Evolutionary conservation across 2,797 vertebrate genomes (phyloP).

Genomic region (Podarcis siculus): DNA sequence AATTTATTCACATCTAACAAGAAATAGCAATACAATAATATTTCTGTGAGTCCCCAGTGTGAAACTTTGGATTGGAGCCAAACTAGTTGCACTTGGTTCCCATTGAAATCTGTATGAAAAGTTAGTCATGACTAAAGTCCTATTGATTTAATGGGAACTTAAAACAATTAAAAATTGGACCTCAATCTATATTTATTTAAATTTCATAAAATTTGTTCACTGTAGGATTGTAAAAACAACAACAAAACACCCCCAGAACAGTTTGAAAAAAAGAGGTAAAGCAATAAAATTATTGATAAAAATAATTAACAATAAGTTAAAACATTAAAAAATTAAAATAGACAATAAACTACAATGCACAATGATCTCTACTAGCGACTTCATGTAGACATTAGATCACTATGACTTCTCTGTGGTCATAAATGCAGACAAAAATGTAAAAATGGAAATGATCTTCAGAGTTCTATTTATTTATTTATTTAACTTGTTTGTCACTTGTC

Average conservation of each 20-base stretch:
- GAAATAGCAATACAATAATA: neutral
- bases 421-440: neutral
- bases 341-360: too few species aligned
- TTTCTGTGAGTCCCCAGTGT: too few species aligned
- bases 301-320: too few species aligned
- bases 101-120: neutral
- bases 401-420: neutral
- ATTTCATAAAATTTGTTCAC: neutral
- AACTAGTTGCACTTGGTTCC: neutral
- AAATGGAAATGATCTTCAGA: rapidly evolving
- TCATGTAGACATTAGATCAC: neutral
- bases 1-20: neutral
- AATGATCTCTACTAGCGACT: too few species aligned
- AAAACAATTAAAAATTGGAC: neutral
- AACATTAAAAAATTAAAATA: too few species aligned
- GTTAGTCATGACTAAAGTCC: neutral
- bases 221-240: neutral
- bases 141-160: neutral
- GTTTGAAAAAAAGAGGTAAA: neutral
- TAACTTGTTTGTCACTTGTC: too few species aligned
- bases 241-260: too few species aligned
- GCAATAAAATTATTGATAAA: neutral
- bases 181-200: neutral
- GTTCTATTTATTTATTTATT: neutral
- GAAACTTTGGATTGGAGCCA: neutral